A percentile compares a stretch with the other conserved stretches of the same genome.
Evolutionary conservation across 2,888 invertebrate genomes (phyloP).

Genomic region (Agapetus fuscipes): DNA sequence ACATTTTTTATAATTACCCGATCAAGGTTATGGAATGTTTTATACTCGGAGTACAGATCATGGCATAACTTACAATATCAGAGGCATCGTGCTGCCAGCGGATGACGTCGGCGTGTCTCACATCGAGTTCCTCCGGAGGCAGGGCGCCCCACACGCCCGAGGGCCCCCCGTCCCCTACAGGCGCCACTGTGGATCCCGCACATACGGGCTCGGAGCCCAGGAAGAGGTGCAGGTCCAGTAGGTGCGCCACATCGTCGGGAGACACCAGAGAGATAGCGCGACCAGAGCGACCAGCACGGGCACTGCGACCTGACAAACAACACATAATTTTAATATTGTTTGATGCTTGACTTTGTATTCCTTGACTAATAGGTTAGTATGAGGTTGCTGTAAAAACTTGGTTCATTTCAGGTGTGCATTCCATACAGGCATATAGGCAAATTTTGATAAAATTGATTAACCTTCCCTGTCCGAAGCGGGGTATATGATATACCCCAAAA

Average conservation of each 20-base stretch:
- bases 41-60: too few relatives aligned
- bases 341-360: too few relatives aligned
- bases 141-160: slow-evolving; percentile 67
- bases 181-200: slow-evolving; percentile 29
- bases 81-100: slow-evolving; percentile 61
- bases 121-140: slow-evolving; percentile 74
- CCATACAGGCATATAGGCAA: too few relatives aligned
- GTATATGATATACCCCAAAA: too few relatives aligned
- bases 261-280: slow-evolving; percentile 85
- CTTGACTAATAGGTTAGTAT: too few relatives aligned
- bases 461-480: too few relatives aligned
- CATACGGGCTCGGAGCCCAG: slow-evolving; percentile 60
- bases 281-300: slow-evolving; percentile 87
- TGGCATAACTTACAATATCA: slow-evolving; percentile 74
- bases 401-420: too few relatives aligned
- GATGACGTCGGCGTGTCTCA: slow-evolving; percentile 67
- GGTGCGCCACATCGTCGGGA: slow-evolving; percentile 84
- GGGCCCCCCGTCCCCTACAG: slow-evolving; percentile 22
- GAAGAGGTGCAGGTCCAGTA: slow-evolving; percentile 92
- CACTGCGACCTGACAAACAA: slow-evolving; percentile 66
- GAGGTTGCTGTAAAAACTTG: too few relatives aligned
- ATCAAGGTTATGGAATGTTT: too few relatives aligned
- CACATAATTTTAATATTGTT: background rate
- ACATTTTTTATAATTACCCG: too few relatives aligned
- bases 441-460: too few relatives aligned